Conservation (phyloP, 1,140 invertebrate genomes). For the Metopolophium dirhodum region DNA sequence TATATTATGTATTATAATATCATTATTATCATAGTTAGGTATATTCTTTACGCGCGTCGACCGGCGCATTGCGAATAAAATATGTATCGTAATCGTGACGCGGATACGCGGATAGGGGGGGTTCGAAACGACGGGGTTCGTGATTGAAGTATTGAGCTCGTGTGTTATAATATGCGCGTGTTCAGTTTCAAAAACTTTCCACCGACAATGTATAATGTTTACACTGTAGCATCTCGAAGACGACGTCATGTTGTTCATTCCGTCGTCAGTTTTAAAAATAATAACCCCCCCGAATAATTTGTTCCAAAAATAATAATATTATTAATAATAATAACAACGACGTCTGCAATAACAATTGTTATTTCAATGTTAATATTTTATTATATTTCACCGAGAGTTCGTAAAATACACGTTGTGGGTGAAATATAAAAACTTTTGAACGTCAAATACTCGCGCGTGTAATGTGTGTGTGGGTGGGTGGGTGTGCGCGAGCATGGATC, state of each 20-base stretch:
- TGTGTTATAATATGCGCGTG: neutral
- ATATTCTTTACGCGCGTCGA: neutral
- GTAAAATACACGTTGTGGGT: neutral
- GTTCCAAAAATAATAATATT: neutral
- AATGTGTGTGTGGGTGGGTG: no score
- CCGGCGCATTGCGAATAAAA: neutral
- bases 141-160: neutral
- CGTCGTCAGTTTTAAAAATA: neutral
- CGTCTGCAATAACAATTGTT: neutral
- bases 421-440: neutral
- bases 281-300: neutral
- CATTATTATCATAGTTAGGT: no score
- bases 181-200: neutral
- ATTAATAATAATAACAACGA: neutral
- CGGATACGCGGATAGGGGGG: neutral
- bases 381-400: neutral
- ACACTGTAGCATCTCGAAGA: neutral
- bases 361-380: conserved; percentile 8
- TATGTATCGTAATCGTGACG: neutral
- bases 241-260: neutral
- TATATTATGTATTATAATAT: no score
- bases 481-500: neutral
- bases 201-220: neutral
- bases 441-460: neutral
- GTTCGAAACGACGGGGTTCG: neutral